Evolutionary conservation across 2,113 vertebrate species (phyloP).

Genomic region (Pelodiscus sinensis): DNA sequence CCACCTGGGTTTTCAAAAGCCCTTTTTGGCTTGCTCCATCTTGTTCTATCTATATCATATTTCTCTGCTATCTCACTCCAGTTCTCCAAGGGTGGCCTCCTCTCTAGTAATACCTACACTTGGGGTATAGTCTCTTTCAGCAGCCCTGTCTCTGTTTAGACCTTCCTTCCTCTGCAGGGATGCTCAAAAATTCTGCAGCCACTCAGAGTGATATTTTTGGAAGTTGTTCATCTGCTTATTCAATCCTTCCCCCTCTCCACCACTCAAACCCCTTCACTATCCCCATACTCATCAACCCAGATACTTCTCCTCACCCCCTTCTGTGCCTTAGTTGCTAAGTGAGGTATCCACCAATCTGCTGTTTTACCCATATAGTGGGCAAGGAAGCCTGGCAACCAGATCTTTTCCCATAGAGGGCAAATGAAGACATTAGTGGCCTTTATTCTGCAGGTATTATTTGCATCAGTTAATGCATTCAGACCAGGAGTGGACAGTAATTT

Average conservation of each 20-base stretch:
- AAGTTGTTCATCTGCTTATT: background rate
- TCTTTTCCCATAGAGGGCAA: constrained; percentile 23
- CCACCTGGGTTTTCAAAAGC: background rate
- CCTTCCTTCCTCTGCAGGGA: background rate
- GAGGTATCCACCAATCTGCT: constrained; percentile 56
- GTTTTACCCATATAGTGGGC: constrained; percentile 14
- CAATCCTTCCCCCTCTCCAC: background rate
- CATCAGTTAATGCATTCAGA: background rate
- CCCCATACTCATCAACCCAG: constrained; percentile 10
- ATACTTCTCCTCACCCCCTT: constrained; percentile 40
- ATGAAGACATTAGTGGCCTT: no score
- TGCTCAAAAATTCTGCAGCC: no score
- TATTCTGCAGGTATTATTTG: background rate
- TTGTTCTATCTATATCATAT: background rate
- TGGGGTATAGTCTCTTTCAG: background rate
- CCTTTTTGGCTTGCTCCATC: background rate
- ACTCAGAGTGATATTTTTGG: background rate
- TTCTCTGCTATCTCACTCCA: background rate
- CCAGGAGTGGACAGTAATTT: no score
- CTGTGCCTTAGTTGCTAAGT: constrained; percentile 23
- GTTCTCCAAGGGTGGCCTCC: background rate
- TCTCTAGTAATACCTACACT: fast-evolving
- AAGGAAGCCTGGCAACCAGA: constrained; percentile 22
- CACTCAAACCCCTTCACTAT: no score
- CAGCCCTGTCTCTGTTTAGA: background rate